Conservation (phyloP, 2,888 invertebrate species). For the Nemotelus pantherinus region DNA sequence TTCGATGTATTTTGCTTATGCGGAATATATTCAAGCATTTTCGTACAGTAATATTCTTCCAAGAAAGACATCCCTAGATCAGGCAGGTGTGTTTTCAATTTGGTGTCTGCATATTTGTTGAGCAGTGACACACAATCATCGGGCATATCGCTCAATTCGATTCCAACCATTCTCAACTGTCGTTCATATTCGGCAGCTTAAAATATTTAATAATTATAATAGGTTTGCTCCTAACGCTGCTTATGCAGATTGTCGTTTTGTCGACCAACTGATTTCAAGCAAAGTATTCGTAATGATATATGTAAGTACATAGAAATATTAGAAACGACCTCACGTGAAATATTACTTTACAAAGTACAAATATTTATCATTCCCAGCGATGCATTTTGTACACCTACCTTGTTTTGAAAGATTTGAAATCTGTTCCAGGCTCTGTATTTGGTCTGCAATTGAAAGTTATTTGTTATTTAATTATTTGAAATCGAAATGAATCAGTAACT, state of each 20-base stretch:
- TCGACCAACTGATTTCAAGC: too few species aligned
- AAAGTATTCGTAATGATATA: too few species aligned
- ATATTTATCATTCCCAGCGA: too few species aligned
- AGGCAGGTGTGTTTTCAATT: slow-evolving; percentile 55
- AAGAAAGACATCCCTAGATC: slow-evolving; percentile 56
- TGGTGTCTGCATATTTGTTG: slow-evolving; percentile 57
- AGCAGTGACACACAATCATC: slow-evolving; percentile 56
- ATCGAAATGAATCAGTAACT: background rate
- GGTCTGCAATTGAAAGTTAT: slow-evolving; percentile 8
- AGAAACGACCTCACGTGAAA: too few species aligned
- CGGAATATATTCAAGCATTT: slow-evolving; percentile 57
- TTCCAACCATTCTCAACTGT: slow-evolving; percentile 56
- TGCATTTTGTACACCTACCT: background rate
- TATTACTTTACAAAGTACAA: too few species aligned
- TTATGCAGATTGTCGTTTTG: too few species aligned
- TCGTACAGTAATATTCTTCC: slow-evolving; percentile 57
- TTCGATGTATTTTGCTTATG: slow-evolving; percentile 49
- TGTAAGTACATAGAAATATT: too few species aligned
- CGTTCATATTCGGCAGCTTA: slow-evolving; percentile 58
- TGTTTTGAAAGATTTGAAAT: background rate
- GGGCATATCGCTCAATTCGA: slow-evolving; percentile 59
- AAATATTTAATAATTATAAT: background rate
- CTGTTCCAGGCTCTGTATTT: slow-evolving; percentile 6
- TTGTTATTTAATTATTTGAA: background rate
- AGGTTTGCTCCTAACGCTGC: too few species aligned